Percentiles rank a stretch among this genome's conserved stretches.
Conservation (phyloP, 2,888 invertebrate genomes). For the Tinea pellionella region DNA sequence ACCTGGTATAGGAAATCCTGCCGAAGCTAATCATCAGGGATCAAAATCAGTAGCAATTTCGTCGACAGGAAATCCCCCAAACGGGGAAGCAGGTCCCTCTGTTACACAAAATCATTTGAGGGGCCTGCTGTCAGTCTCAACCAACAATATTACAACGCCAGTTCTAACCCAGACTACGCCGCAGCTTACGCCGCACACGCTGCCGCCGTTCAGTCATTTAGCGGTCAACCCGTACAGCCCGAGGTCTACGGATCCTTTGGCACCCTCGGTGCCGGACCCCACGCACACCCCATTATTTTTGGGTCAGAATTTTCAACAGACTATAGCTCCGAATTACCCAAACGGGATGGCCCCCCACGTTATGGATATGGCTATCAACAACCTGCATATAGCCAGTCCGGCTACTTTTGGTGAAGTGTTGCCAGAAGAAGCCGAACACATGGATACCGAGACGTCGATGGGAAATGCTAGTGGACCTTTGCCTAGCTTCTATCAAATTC, state of each 20-base stretch:
- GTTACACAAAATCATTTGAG: conserved; percentile 87
- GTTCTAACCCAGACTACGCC: conserved; percentile 67
- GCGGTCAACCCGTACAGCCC: conserved; percentile 69
- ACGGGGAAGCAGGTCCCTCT: conserved; percentile 96
- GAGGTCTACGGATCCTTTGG: conserved; percentile 72
- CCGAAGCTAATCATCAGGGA: conserved; percentile 51
- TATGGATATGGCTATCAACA: conserved; percentile 80
- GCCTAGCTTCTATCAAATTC: conserved; percentile 76
- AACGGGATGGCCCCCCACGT: conserved; percentile 89
- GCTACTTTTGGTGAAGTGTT: conserved; percentile 85
- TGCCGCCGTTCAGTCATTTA: conserved; percentile 70
- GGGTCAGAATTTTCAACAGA: conserved; percentile 71
- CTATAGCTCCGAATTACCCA: conserved; percentile 79
- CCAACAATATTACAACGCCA: conserved; percentile 74
- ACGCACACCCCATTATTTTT: conserved; percentile 72
- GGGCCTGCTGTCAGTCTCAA: conserved; percentile 89
- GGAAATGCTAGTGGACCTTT: conserved; percentile 60
- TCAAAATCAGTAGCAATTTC: conserved; percentile 51
- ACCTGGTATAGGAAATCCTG: conserved; percentile 56
- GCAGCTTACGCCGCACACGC: conserved; percentile 66
- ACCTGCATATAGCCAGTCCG: conserved; percentile 76
- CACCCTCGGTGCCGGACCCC: conserved; percentile 68
- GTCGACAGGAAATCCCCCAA: conserved; percentile 86
- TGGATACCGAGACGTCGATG: conserved; percentile 56
- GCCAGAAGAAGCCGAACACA: conserved; percentile 58